Base-by-base conservation (phyloP, 2,113 vertebrate species). In the Proteles cristata region DNA sequence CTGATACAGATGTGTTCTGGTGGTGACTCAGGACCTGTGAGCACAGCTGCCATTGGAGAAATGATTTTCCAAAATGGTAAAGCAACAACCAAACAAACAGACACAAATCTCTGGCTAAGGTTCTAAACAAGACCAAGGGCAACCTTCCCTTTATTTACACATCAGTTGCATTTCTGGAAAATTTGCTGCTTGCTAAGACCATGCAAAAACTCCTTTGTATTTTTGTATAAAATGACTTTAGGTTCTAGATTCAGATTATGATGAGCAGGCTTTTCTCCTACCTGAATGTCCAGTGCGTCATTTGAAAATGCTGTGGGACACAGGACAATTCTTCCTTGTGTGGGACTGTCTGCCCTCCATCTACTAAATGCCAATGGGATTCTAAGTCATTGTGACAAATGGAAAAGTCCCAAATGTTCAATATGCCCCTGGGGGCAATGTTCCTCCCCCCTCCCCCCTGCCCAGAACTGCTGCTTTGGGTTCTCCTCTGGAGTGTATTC, bases 91-190 rank as follows among this genome's bases (percentile, higher is more conserved):
- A 93, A 53, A n/a, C 12, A 65, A 71, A 17, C 4, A 81, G 28
- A 15, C 3, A 81, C 33, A 84, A 50, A n/a, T 17, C 19, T 93
- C 23, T 80, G 74, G 43, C 50, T 76, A 81, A 84, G 16, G 16
- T 94, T 94, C 23, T 33, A 26, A 88, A 76, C 14, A 77, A 93
- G 85, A 93, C 5, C 15, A 73, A 94, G 87, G 55, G 90, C 31
- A 65, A 19, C 2, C 5, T 80, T 89, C 25, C 35, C 69, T 93
- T 84, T 79, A 88, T 63, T 93, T 84, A 85, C 17, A 66, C 35
- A 71, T 45, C 16, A 39, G 61, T 66, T 94, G 2, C 53, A 74
- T 91, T 79, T 25, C 33, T 87, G 66, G 58, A 86, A 90, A 96
- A 94, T 61, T 86, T 3, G 14, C 3, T 83, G n/a, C 23, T 93